phyloP scores from a whole-genome alignment of 1,140 invertebrate species.

The Nomia melanderi region DNA sequence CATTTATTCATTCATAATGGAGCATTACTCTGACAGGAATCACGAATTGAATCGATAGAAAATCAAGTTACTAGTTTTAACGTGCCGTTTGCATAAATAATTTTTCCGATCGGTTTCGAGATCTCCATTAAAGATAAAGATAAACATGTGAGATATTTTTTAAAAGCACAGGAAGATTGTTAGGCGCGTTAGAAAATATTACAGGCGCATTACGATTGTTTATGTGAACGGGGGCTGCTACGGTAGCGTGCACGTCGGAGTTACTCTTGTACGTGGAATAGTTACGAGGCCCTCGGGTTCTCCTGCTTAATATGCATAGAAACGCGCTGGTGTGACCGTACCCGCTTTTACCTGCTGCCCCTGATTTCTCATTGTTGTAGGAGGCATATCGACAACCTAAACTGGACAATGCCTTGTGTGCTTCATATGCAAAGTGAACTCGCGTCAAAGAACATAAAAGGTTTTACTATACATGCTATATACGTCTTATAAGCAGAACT shows the following conservation, averaged over 20 bases:
- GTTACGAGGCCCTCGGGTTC: slow-evolving; percentile 26
- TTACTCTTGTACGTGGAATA: slow-evolving; percentile 29
- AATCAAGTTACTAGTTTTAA: not conserved
- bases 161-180: not conserved
- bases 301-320: slow-evolving; percentile 38
- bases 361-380: slow-evolving; percentile 21
- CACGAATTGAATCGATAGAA: too few species aligned
- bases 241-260: slow-evolving; percentile 9
- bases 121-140: slow-evolving; percentile 9
- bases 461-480: too few species aligned
- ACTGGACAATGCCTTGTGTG: not conserved
- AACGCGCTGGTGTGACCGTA: not conserved
- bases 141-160: not conserved
- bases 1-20: too few species aligned
- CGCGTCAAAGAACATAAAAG: too few species aligned
- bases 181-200: slow-evolving; percentile 1
- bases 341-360: not conserved
- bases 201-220: slow-evolving; percentile 12
- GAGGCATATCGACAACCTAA: not conserved
- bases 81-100: not conserved
- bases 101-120: too few species aligned
- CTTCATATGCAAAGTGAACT: too few species aligned
- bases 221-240: not conserved
- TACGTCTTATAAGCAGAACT: too few species aligned
- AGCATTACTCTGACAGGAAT: too few species aligned